Conservation (phyloP, 2,113 vertebrate genomes). For the Calyptommatus sinebrachiatus region DNA sequence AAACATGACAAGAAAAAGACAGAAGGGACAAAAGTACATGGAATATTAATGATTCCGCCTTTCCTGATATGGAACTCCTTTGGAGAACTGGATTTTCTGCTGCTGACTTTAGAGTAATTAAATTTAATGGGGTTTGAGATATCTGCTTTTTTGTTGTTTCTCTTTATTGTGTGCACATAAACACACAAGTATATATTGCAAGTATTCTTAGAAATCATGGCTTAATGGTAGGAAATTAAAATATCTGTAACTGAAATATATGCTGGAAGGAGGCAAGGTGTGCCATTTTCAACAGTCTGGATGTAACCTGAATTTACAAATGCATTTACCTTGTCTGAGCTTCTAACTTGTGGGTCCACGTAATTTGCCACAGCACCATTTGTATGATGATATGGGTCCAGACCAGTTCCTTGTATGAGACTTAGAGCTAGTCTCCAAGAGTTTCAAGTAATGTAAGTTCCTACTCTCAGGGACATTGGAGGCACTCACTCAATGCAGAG, state of each 20-base stretch:
- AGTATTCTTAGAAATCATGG: not conserved
- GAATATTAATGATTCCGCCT: slow-evolving; percentile 15
- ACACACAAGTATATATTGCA: not conserved
- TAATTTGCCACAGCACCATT: no score
- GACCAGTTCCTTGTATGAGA: no score
- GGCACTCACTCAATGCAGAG: no score
- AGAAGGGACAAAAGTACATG: slow-evolving; percentile 12
- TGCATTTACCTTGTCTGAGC: no score
- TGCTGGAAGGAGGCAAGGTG: no score
- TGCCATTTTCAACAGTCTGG: no score
- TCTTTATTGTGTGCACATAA: slow-evolving; percentile 6
- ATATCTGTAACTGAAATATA: not conserved
- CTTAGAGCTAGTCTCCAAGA: no score
- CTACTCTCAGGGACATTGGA: no score
- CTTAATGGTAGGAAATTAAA: not conserved
- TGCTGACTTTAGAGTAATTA: not conserved
- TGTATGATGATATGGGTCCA: no score
- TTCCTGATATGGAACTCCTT: slow-evolving; percentile 15
- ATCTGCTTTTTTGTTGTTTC: not conserved
- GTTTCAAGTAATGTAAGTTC: no score
- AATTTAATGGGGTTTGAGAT: not conserved
- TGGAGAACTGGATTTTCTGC: slow-evolving; percentile 2
- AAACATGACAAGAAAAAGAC: slow-evolving; percentile 22
- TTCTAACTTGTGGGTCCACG: no score
- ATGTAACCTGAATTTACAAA: no score